A percentile compares a stretch with the other conserved stretches of the same genome.
Conservation (phyloP, 2,113 vertebrate genomes). For the Eleginops maclovinus region DNA sequence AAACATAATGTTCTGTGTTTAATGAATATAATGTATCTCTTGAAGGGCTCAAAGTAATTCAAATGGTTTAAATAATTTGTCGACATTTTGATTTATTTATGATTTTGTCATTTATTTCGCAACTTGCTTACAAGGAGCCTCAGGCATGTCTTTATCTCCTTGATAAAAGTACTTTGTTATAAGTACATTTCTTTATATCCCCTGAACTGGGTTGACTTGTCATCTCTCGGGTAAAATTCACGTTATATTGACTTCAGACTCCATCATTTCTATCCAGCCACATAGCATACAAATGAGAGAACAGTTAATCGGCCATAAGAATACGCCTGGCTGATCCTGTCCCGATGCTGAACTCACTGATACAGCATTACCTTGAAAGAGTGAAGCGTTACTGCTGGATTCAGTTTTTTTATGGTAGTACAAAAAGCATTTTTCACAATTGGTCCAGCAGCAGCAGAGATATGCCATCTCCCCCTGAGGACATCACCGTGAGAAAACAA, state of each 20-base stretch:
- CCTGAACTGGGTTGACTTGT: not conserved
- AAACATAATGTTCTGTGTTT: not conserved
- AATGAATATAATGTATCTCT: not conserved
- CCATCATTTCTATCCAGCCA: slow-evolving; percentile 4
- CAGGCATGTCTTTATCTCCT: not conserved
- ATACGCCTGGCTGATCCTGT: not conserved
- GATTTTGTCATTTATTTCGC: not conserved
- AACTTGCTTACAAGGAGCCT: not conserved
- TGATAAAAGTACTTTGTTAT: too few relatives aligned
- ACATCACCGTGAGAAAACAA: not conserved
- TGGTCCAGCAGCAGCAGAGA: not conserved
- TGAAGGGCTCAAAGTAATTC: not conserved
- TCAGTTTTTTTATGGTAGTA: not conserved
- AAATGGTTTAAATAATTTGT: not conserved
- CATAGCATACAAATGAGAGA: slow-evolving; percentile 26
- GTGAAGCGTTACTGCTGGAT: not conserved
- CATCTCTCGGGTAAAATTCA: not conserved
- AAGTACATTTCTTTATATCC: not conserved
- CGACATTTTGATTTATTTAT: not conserved
- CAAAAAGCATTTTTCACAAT: slow-evolving; percentile 1
- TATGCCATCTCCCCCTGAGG: not conserved
- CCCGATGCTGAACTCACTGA: not conserved
- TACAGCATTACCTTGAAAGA: not conserved
- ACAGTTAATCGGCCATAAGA: slow-evolving; percentile 3
- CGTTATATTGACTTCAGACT: slow-evolving; percentile 11